Conservation (phyloP, 1,140 invertebrate species). For the Adoxophyes honmai region DNA sequence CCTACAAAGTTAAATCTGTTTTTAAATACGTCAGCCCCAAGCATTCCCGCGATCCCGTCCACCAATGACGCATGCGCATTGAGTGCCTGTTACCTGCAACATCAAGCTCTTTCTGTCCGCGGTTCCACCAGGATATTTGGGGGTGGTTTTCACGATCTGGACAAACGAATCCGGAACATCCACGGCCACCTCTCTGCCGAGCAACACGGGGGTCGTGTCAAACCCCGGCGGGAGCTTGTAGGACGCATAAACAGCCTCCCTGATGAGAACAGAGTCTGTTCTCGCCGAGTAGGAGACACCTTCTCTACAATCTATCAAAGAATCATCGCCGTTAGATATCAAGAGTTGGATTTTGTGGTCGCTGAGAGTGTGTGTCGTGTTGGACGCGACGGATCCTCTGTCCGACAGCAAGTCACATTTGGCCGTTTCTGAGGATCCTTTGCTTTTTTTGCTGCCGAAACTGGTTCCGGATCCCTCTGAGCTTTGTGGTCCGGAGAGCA, state of each 20-base stretch:
- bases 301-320: constrained; percentile 69
- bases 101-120: constrained; percentile 69
- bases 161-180: constrained; percentile 87
- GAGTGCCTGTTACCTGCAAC: constrained; percentile 68
- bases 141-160: constrained; percentile 84
- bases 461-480: constrained; percentile 74
- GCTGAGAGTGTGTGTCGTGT: constrained; percentile 48
- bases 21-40: constrained; percentile 16
- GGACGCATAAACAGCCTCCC: constrained; percentile 66
- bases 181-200: constrained; percentile 84
- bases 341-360: constrained; percentile 71
- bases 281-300: constrained; percentile 65
- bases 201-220: constrained; percentile 70
- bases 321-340: constrained; percentile 71
- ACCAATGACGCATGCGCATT: constrained; percentile 14
- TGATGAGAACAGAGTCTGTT: constrained; percentile 71
- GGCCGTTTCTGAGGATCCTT: constrained; percentile 72
- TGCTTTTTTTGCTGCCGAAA: constrained; percentile 77
- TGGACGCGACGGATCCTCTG: constrained; percentile 54
- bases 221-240: constrained; percentile 66
- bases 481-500: constrained; percentile 65
- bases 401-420: constrained; percentile 61
- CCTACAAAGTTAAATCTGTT: too few relatives aligned
- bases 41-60: constrained; percentile 26
- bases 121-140: constrained; percentile 82